Evolutionary conservation across 2,888 invertebrate genomes (phyloP).

Genomic region (Lobophora halterata): DNA sequence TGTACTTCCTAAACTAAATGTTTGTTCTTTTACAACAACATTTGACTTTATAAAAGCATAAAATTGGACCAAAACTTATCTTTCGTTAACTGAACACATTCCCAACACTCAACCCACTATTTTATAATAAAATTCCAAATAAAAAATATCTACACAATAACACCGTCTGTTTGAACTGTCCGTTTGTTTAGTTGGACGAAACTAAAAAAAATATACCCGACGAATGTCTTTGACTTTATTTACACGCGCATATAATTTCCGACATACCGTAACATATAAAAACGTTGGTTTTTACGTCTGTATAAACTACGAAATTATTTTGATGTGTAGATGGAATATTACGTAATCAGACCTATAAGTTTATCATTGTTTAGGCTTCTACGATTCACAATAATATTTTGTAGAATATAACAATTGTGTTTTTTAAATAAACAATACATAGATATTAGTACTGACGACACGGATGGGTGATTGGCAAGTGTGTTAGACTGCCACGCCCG

Average conservation of each 20-base stretch:
- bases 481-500: too few relatives aligned
- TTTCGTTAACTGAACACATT: slow-evolving; percentile 10
- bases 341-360: slow-evolving; percentile 14
- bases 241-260: slow-evolving; percentile 39
- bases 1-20: too few relatives aligned
- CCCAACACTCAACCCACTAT: slow-evolving; percentile 16
- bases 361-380: slow-evolving; percentile 8
- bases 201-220: slow-evolving; percentile 50
- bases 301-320: slow-evolving; percentile 32
- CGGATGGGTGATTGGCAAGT: too few relatives aligned
- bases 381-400: too few relatives aligned
- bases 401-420: slow-evolving; percentile 1
- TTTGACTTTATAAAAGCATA: too few relatives aligned
- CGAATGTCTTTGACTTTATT: slow-evolving; percentile 47
- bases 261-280: slow-evolving; percentile 40
- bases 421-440: too few relatives aligned
- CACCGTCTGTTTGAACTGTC: slow-evolving; percentile 45
- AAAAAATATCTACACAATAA: slow-evolving; percentile 29
- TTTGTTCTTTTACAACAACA: too few relatives aligned
- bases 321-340: slow-evolving; percentile 11
- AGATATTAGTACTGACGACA: too few relatives aligned
- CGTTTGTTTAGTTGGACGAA: slow-evolving; percentile 63
- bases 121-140: slow-evolving; percentile 21
- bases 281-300: slow-evolving; percentile 33
- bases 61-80: too few relatives aligned